Evolutionary conservation across 2,888 invertebrate species (phyloP), one percentile per base, ranked within the genome.

Genomic region (Malachius bipustulatus): DNA sequence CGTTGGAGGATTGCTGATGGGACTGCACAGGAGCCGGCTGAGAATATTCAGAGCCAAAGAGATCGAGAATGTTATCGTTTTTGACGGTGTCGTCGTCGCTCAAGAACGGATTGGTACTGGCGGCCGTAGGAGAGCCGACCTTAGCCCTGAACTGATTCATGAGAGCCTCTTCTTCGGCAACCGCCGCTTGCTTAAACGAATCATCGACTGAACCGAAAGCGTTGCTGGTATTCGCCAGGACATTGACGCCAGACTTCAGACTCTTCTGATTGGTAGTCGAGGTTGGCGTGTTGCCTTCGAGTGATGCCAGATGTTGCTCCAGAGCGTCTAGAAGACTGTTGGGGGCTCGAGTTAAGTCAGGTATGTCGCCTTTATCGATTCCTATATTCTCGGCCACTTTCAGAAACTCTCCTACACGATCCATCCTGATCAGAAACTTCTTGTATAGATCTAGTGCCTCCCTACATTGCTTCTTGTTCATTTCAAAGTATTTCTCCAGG

Each of bases 381-480:
- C 97, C 97, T 50, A 97, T 93, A 59, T 90, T 90, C 60, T 81
- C 66, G 10, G 66, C 65, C 30, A 87, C 87, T 72, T 96, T 96
- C 40, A 99, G 71, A 66, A 98, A 98, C 69, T 97, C 97, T 38
- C 90, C 91, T 41, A 98, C 97, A 64, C 91, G 80, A 70, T 99
- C 97, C 91, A 98, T 97, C 55, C 97, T 77, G 52, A 94, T 93
- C 54, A 98, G 77, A 69, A 98, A 99, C 67, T 93, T 94, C 69
- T 97, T 98, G 67, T 98, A 98, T 56, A 96, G 77, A 62, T 98
- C 97, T 63, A 99, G 74, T 49, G 96, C 97, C 58, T 99, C 97
- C 48, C 93, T 79, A 57, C 93, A 93, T 64, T 96, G 93, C 67
- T 99, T 99, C 66, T 97, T 98, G 67, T 96, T 97, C 96, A 98